These are phyloP conservation scores for Hexactinellida sp. DNA, from an alignment of 37 sponge, comb jelly and placozoan species.

Conservation along the genomic window DNA sequence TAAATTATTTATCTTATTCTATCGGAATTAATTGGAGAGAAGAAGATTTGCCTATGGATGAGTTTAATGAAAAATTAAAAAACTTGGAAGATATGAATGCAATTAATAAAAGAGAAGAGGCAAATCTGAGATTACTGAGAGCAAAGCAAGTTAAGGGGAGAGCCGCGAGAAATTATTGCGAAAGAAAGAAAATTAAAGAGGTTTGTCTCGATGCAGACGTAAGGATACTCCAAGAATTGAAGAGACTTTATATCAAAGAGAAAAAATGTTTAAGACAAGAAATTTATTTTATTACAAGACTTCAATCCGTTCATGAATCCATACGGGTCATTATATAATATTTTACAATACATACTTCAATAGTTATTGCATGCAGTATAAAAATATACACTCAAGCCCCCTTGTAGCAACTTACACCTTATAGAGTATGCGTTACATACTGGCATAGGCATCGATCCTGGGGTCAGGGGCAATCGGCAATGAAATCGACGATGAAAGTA, in stretches of 20 bases:
- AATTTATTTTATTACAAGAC: not conserved
- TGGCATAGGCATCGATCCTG: too few relatives aligned
- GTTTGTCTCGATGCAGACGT: not conserved
- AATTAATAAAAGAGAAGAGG: not conserved
- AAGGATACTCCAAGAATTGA: not conserved
- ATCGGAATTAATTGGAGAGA: not conserved
- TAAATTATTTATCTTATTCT: not conserved
- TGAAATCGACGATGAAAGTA: too few relatives aligned
- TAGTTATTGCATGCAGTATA: too few relatives aligned
- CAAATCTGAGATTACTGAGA: conserved; percentile 7
- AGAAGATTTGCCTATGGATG: not conserved
- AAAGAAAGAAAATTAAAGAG: not conserved
- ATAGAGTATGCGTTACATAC: too few relatives aligned
- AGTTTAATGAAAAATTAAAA: not conserved
- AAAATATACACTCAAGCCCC: too few relatives aligned
- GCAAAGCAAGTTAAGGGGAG: conserved; percentile 1
- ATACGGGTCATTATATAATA: too few relatives aligned
- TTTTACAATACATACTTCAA: too few relatives aligned
- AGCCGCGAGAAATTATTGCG: conserved; percentile 1
- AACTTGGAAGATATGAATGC: not conserved
- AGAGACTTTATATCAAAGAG: not conserved
- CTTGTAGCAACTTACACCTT: too few relatives aligned
- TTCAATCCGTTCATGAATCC: too few relatives aligned
- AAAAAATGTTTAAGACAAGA: not conserved
- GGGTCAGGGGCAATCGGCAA: too few relatives aligned